Evolutionary conservation across 2,113 vertebrate species (phyloP).

Genomic region (Mobula birostris): DNA sequence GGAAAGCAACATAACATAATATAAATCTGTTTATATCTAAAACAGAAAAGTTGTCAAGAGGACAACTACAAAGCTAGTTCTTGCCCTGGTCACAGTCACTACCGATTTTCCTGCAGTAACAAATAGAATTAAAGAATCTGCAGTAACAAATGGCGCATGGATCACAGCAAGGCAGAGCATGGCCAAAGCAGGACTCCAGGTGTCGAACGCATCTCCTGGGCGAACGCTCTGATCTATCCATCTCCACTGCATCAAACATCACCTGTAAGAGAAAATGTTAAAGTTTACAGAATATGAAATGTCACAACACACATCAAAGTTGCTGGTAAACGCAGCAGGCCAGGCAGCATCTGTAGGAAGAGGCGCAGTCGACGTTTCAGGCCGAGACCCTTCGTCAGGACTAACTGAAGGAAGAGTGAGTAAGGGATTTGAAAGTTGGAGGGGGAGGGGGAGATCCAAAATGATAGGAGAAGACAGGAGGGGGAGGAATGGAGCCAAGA

Average conservation of each 20-base stretch:
- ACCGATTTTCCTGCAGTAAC: conserved; percentile 84
- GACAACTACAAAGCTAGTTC: conserved; percentile 46
- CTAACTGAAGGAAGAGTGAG: too few species aligned
- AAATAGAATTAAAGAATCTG: conserved; percentile 89
- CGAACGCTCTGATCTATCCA: conserved; percentile 66
- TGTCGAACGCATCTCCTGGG: conserved; percentile 78
- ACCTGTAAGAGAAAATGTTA: conserved; percentile 50
- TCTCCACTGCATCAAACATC: conserved; percentile 49
- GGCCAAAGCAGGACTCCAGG: conserved; percentile 83
- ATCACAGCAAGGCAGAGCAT: conserved; percentile 82
- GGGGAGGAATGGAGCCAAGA: too few species aligned
- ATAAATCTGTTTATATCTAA: neutral
- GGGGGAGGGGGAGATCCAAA: too few species aligned
- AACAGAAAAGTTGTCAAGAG: neutral
- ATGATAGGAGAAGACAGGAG: too few species aligned
- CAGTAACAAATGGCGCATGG: conserved; percentile 92
- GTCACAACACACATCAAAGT: too few species aligned
- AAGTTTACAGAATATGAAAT: neutral
- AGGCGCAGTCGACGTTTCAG: too few species aligned
- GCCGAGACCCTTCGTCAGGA: too few species aligned
- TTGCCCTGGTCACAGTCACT: conserved; percentile 52
- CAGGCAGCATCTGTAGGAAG: too few species aligned
- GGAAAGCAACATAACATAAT: neutral
- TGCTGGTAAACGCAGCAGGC: too few species aligned
- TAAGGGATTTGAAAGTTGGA: too few species aligned